Percentiles rank a stretch among this genome's conserved stretches.
These are phyloP conservation scores for Prosapia bicincta DNA, from an alignment of 2,888 invertebrate species.

Conservation along the genomic window DNA sequence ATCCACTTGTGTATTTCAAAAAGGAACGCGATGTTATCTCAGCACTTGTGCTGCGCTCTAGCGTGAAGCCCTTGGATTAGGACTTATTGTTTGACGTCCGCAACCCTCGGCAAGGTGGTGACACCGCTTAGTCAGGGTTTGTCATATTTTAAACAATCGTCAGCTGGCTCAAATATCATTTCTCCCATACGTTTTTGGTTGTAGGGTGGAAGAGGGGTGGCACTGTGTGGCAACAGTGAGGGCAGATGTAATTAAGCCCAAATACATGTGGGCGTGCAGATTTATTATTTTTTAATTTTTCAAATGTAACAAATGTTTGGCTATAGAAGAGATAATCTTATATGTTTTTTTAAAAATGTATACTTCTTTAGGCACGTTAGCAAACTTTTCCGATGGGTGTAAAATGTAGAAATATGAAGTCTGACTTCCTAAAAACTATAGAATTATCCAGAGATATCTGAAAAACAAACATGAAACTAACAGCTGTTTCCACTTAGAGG, in stretches of 20 bases:
- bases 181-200: constrained; percentile 2
- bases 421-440: too few species aligned
- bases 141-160: not conserved
- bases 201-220: not conserved
- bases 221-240: not conserved
- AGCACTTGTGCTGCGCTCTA: constrained; percentile 10
- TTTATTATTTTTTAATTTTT: not conserved
- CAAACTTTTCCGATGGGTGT: too few species aligned
- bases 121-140: constrained; percentile 2
- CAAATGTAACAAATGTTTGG: too few species aligned
- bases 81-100: not conserved
- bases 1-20: constrained; percentile 4
- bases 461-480: too few species aligned
- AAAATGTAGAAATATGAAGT: too few species aligned
- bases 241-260: not conserved
- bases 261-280: not conserved
- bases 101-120: not conserved
- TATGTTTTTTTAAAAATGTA: too few species aligned
- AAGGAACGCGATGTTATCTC: constrained; percentile 17
- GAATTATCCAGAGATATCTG: too few species aligned
- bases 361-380: too few species aligned
- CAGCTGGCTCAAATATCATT: constrained; percentile 2
- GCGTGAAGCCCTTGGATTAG: constrained; percentile 8
- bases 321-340: too few species aligned
- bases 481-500: too few species aligned